phyloP scores from a whole-genome alignment of 2,888 invertebrate genomes.

The Xylocampa areola region DNA sequence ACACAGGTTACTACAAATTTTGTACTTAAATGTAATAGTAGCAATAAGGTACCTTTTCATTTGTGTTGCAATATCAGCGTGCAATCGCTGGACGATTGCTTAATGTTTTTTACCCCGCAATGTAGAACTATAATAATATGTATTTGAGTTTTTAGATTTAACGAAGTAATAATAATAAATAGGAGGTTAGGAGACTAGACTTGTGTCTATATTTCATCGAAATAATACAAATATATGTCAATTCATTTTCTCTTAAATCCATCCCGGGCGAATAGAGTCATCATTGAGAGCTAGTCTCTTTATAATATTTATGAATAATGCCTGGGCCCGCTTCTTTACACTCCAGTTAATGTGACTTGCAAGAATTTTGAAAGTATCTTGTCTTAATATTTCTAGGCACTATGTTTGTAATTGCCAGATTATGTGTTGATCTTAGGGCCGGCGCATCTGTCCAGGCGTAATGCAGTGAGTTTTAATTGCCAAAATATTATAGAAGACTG shows the following conservation, averaged over 20 bases:
- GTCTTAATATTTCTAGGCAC: constrained; percentile 18
- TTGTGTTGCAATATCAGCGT: constrained; percentile 27
- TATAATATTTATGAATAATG: no score
- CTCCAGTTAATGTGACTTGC: constrained; percentile 36
- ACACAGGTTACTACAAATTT: constrained; percentile 46
- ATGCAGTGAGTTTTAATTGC: no score
- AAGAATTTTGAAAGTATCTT: constrained; percentile 25
- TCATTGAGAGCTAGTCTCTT: constrained; percentile 24
- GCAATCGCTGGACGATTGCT: constrained; percentile 48
- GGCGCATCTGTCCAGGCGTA: no score
- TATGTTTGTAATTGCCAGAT: constrained; percentile 38
- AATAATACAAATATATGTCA: constrained; percentile 27
- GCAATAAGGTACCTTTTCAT: constrained; percentile 26
- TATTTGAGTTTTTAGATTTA: constrained; percentile 22
- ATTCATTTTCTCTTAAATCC: constrained; percentile 39
- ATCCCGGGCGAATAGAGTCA: constrained; percentile 9
- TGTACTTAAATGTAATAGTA: constrained; percentile 50
- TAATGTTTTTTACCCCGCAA: constrained; percentile 7
- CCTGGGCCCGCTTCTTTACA: constrained; percentile 41
- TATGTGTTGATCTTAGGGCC: constrained; percentile 10
- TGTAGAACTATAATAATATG: constrained; percentile 19
- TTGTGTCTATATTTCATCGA: constrained; percentile 40
- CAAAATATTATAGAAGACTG: no score
- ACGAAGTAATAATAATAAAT: constrained; percentile 31
- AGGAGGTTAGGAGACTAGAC: constrained; percentile 20